Percentiles rank a stretch among this genome's conserved stretches.
These are phyloP conservation scores for Drosophila pseudoananassae DNA, from an alignment of 1,140 invertebrate species.

Conservation along the genomic window DNA sequence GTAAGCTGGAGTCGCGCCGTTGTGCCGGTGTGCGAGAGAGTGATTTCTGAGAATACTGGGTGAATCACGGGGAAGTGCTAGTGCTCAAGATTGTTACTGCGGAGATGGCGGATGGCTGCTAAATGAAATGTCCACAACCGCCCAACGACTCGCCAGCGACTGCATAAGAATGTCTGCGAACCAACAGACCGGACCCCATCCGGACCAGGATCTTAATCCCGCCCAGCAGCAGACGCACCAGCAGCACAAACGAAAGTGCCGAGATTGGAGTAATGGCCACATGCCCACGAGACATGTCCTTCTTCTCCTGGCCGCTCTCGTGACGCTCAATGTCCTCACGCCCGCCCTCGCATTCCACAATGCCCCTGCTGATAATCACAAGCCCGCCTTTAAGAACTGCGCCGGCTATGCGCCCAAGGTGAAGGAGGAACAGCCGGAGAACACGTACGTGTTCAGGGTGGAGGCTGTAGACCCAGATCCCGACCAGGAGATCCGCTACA, in stretches of 20 bases:
- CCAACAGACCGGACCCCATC: slow-evolving; percentile 1
- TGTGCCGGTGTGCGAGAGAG: slow-evolving; percentile 23
- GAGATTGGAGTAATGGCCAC: slow-evolving; percentile 20
- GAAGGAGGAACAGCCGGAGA: slow-evolving; percentile 87
- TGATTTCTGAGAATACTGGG: slow-evolving; percentile 59
- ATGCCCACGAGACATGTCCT: slow-evolving; percentile 25
- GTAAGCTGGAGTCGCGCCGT: slow-evolving; percentile 21
- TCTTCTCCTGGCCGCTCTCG: slow-evolving; percentile 29
- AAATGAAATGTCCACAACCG: slow-evolving; percentile 40
- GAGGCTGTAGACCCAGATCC: slow-evolving; percentile 89
- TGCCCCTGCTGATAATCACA: slow-evolving; percentile 86
- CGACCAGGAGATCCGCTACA: slow-evolving; percentile 92
- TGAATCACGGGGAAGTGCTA: slow-evolving; percentile 61
- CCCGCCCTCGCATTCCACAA: slow-evolving; percentile 42
- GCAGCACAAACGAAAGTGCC: slow-evolving; percentile 76
- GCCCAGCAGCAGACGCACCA: slow-evolving; percentile 72
- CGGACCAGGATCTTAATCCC: slow-evolving; percentile 20
- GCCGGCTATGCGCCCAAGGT: slow-evolving; percentile 87
- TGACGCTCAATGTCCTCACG: slow-evolving; percentile 31
- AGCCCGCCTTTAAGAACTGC: slow-evolving; percentile 89
- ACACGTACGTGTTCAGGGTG: slow-evolving; percentile 87
- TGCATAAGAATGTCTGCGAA: slow-evolving; percentile 65
- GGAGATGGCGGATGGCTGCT: slow-evolving; percentile 41
- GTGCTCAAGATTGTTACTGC: slow-evolving; percentile 15
- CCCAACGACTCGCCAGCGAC: slow-evolving; percentile 41